Base-by-base conservation (phyloP, 2,888 invertebrate genomes). In the Calliphora vomitoria region DNA sequence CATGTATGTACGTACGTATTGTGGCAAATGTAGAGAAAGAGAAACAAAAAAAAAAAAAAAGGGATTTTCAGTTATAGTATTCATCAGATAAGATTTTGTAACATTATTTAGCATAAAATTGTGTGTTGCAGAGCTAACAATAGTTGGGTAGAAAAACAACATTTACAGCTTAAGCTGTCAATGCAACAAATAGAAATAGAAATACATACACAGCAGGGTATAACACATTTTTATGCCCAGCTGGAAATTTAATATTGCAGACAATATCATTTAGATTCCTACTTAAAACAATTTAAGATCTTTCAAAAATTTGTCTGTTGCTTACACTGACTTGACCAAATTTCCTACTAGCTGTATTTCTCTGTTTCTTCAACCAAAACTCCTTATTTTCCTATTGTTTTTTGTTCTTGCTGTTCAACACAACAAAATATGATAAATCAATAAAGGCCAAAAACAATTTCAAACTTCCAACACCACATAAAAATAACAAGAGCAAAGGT, bases 401-500 rank as follows among this genome's bases (percentile, higher is more conserved):
- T 62, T 31, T 53, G 15, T 53, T 41, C 15, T 18, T 41, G 38
- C 4, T 55, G 15, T 72, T 72, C 8, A 80, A 62, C 44, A 62
- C 44, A 53, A 74, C 84, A 86, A 89, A 88, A 86, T 88, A 88
- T 89, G 89, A 89, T 89, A 89, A 89, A 89, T 89, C 89, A 89
- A 89, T 89, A 89, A 89, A 75, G 68, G 50, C 66, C 62, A 60
- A 60, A 76, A 87, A 76, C 74, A 86, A 82, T 82, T 84, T 71
- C 41, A 85, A 82, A 80, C 11, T 80, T 80, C 55, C 60, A 83
- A 83, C 75, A 58, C 83, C 47, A 69, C 13, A 81, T 44, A 66
- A 81, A 79, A 79, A 82, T 47, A 83, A 85, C 78, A 68, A 87
- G 85, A 87, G 85, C 87, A 85, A 87, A 87, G 87, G 85, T 87